Conservation (phyloP, 1,140 invertebrate species). For the Lepidurus couesii region DNA sequence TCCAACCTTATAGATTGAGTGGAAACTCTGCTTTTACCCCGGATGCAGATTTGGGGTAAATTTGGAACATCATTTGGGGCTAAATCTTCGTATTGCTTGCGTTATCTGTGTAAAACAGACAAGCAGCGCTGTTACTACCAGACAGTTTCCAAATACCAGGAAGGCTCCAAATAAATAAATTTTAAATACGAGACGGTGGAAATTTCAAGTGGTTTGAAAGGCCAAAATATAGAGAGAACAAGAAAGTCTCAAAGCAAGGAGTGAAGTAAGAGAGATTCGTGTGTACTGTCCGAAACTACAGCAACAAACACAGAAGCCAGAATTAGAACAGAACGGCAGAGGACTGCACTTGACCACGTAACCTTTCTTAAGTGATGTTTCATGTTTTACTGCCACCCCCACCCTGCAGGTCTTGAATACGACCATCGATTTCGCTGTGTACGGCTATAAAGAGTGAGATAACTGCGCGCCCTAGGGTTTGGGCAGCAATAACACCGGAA, state of each 20-base stretch:
- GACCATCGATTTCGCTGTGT: not conserved
- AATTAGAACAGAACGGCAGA: not conserved
- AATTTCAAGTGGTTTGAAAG: too few species aligned
- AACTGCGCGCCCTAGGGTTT: not conserved
- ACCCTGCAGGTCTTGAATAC: slow-evolving; percentile 10
- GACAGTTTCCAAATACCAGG: too few species aligned
- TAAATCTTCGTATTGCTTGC: too few species aligned
- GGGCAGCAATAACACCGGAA: not conserved
- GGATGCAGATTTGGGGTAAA: too few species aligned
- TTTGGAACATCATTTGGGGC: too few species aligned
- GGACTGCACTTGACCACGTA: slow-evolving; percentile 21
- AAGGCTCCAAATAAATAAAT: too few species aligned
- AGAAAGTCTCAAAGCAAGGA: not conserved
- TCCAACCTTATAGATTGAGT: too few species aligned
- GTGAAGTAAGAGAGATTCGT: not conserved
- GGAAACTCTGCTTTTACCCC: too few species aligned
- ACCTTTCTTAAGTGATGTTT: slow-evolving; percentile 12
- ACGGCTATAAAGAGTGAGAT: not conserved
- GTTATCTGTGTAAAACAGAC: too few species aligned
- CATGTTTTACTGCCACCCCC: slow-evolving; percentile 8
- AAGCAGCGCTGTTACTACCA: too few species aligned
- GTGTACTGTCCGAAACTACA: not conserved
- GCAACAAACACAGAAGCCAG: slow-evolving; percentile 8
- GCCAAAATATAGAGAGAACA: too few species aligned
- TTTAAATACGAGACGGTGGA: too few species aligned